These are phyloP conservation scores for Hypanus sabinus DNA, from an alignment of 2,113 vertebrate genomes.

Conservation along the genomic window DNA sequence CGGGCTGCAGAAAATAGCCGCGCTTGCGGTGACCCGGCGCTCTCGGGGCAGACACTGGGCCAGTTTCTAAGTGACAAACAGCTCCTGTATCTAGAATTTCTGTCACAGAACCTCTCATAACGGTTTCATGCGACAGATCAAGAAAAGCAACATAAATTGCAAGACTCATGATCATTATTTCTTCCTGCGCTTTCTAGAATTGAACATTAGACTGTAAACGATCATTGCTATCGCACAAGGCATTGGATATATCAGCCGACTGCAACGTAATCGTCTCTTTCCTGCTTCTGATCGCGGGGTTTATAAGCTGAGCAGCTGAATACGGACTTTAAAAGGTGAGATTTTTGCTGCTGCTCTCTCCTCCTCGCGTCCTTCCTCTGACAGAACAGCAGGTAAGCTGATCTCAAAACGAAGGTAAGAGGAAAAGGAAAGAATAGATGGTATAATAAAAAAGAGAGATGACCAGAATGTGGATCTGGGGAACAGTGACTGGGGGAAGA, in stretches of 20 bases:
- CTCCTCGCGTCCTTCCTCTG: neutral
- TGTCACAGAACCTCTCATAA: neutral
- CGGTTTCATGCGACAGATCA: neutral
- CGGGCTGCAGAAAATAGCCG: neutral
- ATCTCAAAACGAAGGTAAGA: neutral
- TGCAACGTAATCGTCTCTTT: neutral
- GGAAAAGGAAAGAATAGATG: neutral
- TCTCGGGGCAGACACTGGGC: neutral
- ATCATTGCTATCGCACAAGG: neutral
- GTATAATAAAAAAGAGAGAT: neutral
- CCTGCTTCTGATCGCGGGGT: neutral
- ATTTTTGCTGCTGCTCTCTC: neutral
- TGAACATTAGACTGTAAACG: neutral
- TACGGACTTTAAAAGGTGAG: neutral
- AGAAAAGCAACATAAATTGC: neutral
- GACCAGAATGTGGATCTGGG: neutral
- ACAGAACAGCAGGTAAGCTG: neutral
- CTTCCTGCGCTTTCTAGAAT: neutral
- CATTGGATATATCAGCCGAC: neutral
- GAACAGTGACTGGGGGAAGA: neutral
- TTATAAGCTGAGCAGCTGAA: neutral
- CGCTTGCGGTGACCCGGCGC: neutral
- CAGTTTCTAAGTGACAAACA: neutral
- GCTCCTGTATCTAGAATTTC: neutral
- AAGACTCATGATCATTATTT: neutral